Evolutionary conservation across 1,140 invertebrate species (phyloP), one percentile per base, ranked within the genome.

Genomic region (Zaprionus lachaisei): DNA sequence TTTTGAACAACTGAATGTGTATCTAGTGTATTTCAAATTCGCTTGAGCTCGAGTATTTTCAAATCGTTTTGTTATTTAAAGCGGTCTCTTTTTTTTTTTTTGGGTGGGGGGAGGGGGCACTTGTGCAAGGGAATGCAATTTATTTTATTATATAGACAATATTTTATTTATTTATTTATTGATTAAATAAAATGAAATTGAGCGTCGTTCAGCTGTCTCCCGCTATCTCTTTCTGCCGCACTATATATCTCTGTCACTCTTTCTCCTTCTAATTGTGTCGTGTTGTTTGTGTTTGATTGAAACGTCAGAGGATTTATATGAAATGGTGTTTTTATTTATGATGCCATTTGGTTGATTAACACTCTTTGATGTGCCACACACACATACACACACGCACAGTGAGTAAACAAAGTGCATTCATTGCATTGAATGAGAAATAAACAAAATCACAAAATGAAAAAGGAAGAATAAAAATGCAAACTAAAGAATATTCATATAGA

Each of bases 301-400:
- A 90, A 80, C 68, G 84, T 84, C 79, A 78, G 70, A 82, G 85
- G 79, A 85, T 90, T 89, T 89, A 89, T 90, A 74, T 74, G 85
- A 90, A 84, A 90, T 90, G 85, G 64, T 67, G 66, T 89, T 90
- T 90, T 90, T 90, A 90, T 90, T 90, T 90, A 90, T 90, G 85
- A 90, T 81, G 71, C 85, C 85, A 90, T 90, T 90, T 82, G 68
- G 85, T 90, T 90, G 85, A 90, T 90, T 90, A 90, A 90, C 85
- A 90, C 81, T 77, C 81, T 85, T 90, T 84, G 85, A 80, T 64
- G 72, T 69, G 65, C 67, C 14, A 66, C 44, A 71, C 24, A 66
- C 22, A 66, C 34, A 22, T 28, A 55, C 47, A 41, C n/a, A 20
- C 14, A 44, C 28, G 20, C 55, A 24, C 9, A 34, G 55, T 60